Base-by-base conservation (phyloP, 35 echinoderm and acorn worm genomes). In the Chiridota heheva region DNA sequence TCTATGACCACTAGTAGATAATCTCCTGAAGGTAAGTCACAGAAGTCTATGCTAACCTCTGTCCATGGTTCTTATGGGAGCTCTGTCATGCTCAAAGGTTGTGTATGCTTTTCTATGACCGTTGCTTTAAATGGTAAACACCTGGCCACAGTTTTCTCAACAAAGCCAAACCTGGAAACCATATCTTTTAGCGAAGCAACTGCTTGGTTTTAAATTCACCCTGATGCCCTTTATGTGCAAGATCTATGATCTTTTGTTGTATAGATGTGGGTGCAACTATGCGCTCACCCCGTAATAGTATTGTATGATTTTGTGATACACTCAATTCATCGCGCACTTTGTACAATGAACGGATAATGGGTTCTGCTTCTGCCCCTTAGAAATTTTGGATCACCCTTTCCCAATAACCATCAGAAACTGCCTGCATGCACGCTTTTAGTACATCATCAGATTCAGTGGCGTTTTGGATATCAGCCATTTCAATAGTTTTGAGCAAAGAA, bases 171-270 rank as follows among this genome's bases (percentile, higher is more conserved):
- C 73, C 70, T 13, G 86, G 91, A 32, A 96, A 96, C 86, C 91
- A 96, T 25, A 90, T 75, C 47, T 96, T 89, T 41, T 89, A 63
- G 4, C 91, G 28, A 10, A 96, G 26, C 15, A 89, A 58, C 29
- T 53, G 48, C 58, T 96, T 96, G 7, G 86, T 96, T 22, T 86
- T 89, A 5, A 85, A 69, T 5, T 89, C 69, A 1, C 91, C 91
- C 48, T 89, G 86, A 46, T 96, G 86, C 3, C 81, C 91, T 32
- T 81, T 55, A 36, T 96, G 91, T 15, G 91, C 82, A 28, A 96
- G 60, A 32, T 96, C 73, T 17, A 79, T 36, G 5, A 76, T 69
- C 42, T 56, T 63, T 30, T 84, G 69, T 38, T 56, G 45, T 28
- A 94, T 40, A 20, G 51, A 2, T 40, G 49, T 31, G 20, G 85